Conservation (phyloP, 1,140 invertebrate species). For the Anadara kagoshimensis region DNA sequence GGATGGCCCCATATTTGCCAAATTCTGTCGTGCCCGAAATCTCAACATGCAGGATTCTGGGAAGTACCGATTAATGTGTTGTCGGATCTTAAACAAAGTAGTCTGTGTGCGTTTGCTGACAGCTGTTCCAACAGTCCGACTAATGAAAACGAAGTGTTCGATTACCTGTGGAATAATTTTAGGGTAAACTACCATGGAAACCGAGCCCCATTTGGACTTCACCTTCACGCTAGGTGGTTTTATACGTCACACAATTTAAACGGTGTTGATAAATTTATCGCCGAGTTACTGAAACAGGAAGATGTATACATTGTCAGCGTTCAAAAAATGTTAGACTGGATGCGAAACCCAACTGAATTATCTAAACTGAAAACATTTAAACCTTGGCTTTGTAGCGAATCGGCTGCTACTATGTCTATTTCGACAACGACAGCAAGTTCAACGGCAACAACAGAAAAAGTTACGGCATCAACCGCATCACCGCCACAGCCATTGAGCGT, state of each 20-base stretch:
- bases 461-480: too few relatives aligned
- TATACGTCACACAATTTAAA: slow-evolving; percentile 50
- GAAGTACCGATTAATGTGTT: slow-evolving; percentile 45
- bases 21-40: slow-evolving; percentile 41
- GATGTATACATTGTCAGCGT: slow-evolving; percentile 59
- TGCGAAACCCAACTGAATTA: slow-evolving; percentile 53
- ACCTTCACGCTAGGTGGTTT: slow-evolving; percentile 60
- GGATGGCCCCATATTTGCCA: slow-evolving; percentile 36
- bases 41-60: slow-evolving; percentile 42
- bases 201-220: slow-evolving; percentile 58
- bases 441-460: too few relatives aligned
- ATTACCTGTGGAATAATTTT: slow-evolving; percentile 54
- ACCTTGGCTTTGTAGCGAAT: slow-evolving; percentile 52
- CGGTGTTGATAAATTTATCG: slow-evolving; percentile 53
- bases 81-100: slow-evolving; percentile 27
- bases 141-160: slow-evolving; percentile 37
- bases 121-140: slow-evolving; percentile 41
- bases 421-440: too few relatives aligned
- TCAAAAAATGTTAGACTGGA: slow-evolving; percentile 50
- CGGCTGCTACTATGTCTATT: not conserved
- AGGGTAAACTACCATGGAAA: slow-evolving; percentile 36
- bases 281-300: slow-evolving; percentile 42
- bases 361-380: slow-evolving; percentile 42
- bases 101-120: slow-evolving; percentile 45
- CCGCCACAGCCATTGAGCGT: too few relatives aligned